Base-by-base conservation (phyloP, 2,113 vertebrate species). In the Eptatretus burgeri region DNA sequence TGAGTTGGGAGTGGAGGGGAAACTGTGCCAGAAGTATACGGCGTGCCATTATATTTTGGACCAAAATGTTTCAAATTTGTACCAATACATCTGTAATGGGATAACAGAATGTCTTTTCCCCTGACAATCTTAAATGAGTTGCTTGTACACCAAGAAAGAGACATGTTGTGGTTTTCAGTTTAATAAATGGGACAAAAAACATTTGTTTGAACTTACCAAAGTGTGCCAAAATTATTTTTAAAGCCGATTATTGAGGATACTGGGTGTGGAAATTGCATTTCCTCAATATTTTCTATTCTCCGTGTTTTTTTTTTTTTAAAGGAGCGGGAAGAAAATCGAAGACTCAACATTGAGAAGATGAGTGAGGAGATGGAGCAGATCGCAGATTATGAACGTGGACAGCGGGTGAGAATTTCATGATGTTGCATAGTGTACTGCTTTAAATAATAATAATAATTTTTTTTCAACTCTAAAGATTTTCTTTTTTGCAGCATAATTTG, bases 281-380 rank as follows among this genome's bases (percentile, higher is more conserved):
- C n/a, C 11, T 17, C 9, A 10, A 60, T 60, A 17, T 10, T 60
- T 9, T 13, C 20, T n/a, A 20, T 17, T 20, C n/a, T 60, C 56
- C 10, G 20, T 60, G 56, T 60, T 60, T 60, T 60, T 13, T 20
- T 17, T 60, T 60, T n/a, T 60, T 60, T n/a, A 10, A n/a, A 60
- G 56, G 56, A 60, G 20, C 20, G 56, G 56, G 56, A 60, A 60
- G 56, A 60, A 60, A 60, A 20, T 10, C n/a, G 56, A 20, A 60
- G 56, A 60, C 56, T 17, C n/a, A 60, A 60, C 20, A 60, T 60
- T 60, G 56, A 60, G 56, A 60, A 60, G 20, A 60, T 60, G 56
- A 60, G 20, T 60, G 56, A 60, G 13, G 56, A 60, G 20, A 60
- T 60, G 56, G 56, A 60, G 20, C 56, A 10, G 20, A 60, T 60